Evolutionary conservation across 2,888 invertebrate genomes (phyloP).

Genomic region (Amblyteles armatorius): DNA sequence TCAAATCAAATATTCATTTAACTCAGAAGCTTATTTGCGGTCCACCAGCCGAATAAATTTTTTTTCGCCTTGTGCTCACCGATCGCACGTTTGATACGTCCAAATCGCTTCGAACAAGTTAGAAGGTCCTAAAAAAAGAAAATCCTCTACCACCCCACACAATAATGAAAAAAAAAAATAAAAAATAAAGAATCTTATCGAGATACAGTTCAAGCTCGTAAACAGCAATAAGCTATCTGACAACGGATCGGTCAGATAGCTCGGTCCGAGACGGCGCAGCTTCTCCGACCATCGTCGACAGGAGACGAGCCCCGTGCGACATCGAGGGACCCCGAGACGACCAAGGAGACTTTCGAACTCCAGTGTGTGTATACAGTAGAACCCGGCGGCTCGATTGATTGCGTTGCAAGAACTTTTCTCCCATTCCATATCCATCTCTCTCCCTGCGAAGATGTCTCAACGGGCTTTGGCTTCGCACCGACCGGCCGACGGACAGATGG

Average conservation of each 20-base stretch:
- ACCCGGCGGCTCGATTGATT: slow-evolving; percentile 78
- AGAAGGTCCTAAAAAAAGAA: too few species aligned
- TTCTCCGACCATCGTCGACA: neutral
- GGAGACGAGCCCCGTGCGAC: neutral
- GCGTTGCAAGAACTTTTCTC: slow-evolving; percentile 77
- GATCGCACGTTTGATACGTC: slow-evolving; percentile 46
- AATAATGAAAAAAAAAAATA: too few species aligned
- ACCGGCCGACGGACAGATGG: slow-evolving; percentile 80
- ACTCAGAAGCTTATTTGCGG: too few species aligned
- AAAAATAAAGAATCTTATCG: too few species aligned
- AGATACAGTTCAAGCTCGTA: too few species aligned
- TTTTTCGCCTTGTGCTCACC: slow-evolving; percentile 72
- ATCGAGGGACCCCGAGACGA: slow-evolving; percentile 39
- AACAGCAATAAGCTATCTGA: too few species aligned
- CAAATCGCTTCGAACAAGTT: too few species aligned
- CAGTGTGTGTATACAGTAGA: slow-evolving; percentile 8
- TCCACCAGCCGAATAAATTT: neutral
- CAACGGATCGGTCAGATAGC: too few species aligned
- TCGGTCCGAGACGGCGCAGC: too few species aligned
- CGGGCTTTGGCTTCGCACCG: slow-evolving; percentile 75
- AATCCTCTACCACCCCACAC: too few species aligned
- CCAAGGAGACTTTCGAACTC: slow-evolving; percentile 12
- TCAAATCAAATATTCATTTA: too few species aligned
- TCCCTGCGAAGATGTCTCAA: slow-evolving; percentile 16
- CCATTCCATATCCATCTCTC: slow-evolving; percentile 58